These are phyloP conservation scores for Spinus pinus DNA, from an alignment of 2,797 vertebrate genomes.

Conservation along the genomic window DNA sequence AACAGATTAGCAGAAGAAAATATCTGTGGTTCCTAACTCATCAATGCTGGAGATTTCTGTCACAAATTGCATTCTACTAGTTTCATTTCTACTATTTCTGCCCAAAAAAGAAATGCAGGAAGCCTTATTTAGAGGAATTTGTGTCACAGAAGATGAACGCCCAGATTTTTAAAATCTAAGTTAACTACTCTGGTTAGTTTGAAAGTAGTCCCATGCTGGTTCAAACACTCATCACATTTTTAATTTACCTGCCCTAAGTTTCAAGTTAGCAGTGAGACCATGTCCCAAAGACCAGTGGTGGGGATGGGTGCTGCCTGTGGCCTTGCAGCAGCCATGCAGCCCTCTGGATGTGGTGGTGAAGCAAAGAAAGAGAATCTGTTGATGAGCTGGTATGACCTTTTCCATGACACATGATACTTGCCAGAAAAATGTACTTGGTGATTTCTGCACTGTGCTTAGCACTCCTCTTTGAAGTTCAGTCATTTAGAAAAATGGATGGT, in stretches of 20 bases:
- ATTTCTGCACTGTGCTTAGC: background rate
- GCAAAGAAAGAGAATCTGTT: background rate
- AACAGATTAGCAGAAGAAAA: background rate
- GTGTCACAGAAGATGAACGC: background rate
- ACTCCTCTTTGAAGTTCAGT: background rate
- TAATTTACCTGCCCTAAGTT: background rate
- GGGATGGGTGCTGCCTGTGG: background rate
- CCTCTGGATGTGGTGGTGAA: background rate
- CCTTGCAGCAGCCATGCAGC: background rate
- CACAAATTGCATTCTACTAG: background rate
- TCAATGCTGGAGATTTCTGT: background rate
- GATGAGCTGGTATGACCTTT: background rate
- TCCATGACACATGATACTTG: background rate
- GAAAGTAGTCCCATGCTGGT: background rate
- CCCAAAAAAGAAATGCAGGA: background rate
- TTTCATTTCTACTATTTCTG: background rate
- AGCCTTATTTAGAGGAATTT: background rate
- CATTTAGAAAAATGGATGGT: conserved; percentile 23
- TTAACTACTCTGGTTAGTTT: background rate
- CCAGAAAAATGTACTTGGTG: background rate
- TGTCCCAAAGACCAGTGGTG: background rate
- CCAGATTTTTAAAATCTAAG: background rate
- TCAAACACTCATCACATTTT: background rate
- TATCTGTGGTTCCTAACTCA: background rate
- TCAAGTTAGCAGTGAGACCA: background rate